Conservation (phyloP, 2,888 invertebrate genomes). For the Fragum sueziense region DNA sequence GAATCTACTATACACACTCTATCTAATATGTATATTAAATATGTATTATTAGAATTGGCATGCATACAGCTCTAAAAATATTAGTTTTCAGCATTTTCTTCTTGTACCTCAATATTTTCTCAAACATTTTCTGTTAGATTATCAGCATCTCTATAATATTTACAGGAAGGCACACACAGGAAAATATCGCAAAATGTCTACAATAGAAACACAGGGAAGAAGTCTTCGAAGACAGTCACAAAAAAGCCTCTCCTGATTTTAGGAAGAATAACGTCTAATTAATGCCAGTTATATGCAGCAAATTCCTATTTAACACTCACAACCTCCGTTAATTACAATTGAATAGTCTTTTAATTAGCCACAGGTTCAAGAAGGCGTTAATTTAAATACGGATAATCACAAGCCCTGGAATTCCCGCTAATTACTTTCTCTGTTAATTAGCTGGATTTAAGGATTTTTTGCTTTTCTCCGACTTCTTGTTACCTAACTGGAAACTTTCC, state of each 20-base stretch:
- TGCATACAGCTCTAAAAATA: too few relatives aligned
- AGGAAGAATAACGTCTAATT: constrained; percentile 14
- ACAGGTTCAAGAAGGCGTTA: constrained; percentile 49
- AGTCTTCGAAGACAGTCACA: not conserved
- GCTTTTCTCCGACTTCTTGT: not conserved
- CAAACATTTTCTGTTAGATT: too few relatives aligned
- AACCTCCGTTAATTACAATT: constrained; percentile 37
- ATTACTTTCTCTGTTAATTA: constrained; percentile 33
- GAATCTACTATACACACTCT: too few relatives aligned
- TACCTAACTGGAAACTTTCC: not conserved
- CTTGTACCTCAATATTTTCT: too few relatives aligned
- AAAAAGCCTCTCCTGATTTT: constrained; percentile 13
- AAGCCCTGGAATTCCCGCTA: constrained; percentile 29
- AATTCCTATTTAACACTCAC: constrained; percentile 25
- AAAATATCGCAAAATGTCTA: not conserved
- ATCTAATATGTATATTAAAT: too few relatives aligned
- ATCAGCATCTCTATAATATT: too few relatives aligned
- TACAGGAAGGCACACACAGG: too few relatives aligned
- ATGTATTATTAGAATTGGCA: too few relatives aligned
- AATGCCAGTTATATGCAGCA: constrained; percentile 20
- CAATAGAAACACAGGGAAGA: not conserved
- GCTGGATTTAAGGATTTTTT: not conserved
- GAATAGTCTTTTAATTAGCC: constrained; percentile 56
- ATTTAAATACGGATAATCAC: constrained; percentile 44
- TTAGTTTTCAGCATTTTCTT: too few relatives aligned